Conservation (phyloP, 2,888 invertebrate genomes). For the Pollenia amentaria region DNA sequence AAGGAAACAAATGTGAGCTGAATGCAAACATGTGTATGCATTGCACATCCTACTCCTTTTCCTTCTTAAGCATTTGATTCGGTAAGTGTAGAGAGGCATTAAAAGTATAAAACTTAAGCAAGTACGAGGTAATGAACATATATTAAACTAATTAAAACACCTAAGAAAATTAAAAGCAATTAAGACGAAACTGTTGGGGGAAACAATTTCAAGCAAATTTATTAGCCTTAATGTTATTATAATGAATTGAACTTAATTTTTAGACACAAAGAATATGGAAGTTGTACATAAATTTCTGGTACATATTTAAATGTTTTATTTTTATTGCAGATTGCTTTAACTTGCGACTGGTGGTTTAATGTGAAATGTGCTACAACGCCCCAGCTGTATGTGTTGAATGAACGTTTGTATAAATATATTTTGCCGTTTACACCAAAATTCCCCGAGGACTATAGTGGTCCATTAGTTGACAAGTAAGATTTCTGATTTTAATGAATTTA, state of each 20-base stretch:
- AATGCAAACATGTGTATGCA: constrained; percentile 37
- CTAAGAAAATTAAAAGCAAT: constrained; percentile 70
- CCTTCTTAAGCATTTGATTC: neutral
- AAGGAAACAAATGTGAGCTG: constrained; percentile 57
- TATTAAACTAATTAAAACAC: constrained; percentile 70
- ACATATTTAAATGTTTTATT: neutral
- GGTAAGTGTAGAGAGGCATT: neutral
- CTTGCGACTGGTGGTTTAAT: constrained; percentile 97
- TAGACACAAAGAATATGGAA: constrained; percentile 43
- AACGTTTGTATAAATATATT: constrained; percentile 94
- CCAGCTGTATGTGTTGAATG: constrained; percentile 94
- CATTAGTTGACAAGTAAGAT: constrained; percentile 92
- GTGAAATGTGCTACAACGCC: constrained; percentile 93
- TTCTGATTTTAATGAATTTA: neutral
- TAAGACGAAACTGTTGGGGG: constrained; percentile 53
- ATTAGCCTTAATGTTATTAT: constrained; percentile 64
- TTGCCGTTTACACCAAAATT: constrained; percentile 94
- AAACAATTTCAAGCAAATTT: constrained; percentile 63
- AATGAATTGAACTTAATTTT: constrained; percentile 59
- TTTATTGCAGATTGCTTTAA: constrained; percentile 88
- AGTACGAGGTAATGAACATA: constrained; percentile 29
- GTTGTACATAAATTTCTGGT: constrained; percentile 39
- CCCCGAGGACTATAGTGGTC: constrained; percentile 95
- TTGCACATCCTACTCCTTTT: neutral
- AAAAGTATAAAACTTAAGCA: constrained; percentile 17